These are phyloP conservation scores for Auanema sp. DNA, from an alignment of 2,888 invertebrate genomes.

Conservation along the genomic window DNA sequence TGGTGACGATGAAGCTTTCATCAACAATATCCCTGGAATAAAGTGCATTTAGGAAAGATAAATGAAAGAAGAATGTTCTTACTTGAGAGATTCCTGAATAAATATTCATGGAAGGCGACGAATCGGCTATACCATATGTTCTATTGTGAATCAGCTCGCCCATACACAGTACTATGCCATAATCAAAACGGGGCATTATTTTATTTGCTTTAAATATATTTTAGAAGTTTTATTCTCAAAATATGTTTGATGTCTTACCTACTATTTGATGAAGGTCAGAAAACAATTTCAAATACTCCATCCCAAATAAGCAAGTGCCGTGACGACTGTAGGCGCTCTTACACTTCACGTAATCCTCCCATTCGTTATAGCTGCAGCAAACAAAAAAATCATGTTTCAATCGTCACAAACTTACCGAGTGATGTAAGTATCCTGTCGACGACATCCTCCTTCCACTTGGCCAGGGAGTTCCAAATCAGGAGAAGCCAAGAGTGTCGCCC, in stretches of 20 bases:
- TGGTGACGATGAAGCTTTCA: too few species aligned
- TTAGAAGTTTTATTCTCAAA: too few species aligned
- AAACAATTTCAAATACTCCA: conserved; percentile 16
- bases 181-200: conserved; percentile 19
- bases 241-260: conserved; percentile 5
- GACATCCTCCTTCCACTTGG: conserved; percentile 6
- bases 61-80: background rate
- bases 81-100: background rate
- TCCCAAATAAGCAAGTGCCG: conserved; percentile 21
- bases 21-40: too few species aligned
- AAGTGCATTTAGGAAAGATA: too few species aligned
- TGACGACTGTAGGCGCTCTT: conserved; percentile 17
- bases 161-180: conserved; percentile 18
- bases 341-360: conserved; percentile 18
- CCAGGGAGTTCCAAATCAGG: conserved; percentile 19
- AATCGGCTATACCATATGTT: background rate
- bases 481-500: conserved; percentile 20
- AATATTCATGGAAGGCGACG: background rate
- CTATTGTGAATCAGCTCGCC: conserved; percentile 13
- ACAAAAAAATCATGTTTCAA: background rate
- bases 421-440: conserved; percentile 9
- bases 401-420: conserved; percentile 7
- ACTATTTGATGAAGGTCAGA: conserved; percentile 14
- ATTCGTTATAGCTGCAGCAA: conserved; percentile 18
- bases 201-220: conserved; percentile 15